Conservation (phyloP, 2,113 vertebrate genomes). For the Neogobius melanostomus region DNA sequence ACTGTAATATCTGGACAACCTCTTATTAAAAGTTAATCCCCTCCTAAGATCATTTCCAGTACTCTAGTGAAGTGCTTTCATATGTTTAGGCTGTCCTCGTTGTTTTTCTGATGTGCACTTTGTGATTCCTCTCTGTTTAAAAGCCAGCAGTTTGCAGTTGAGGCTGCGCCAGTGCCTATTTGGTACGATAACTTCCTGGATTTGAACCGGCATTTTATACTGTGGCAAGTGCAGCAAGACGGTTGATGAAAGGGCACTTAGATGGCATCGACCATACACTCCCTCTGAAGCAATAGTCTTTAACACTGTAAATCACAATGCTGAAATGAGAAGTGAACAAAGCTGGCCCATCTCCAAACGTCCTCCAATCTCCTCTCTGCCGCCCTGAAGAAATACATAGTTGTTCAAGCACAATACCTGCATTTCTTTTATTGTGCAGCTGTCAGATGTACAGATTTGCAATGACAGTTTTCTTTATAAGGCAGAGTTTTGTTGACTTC, state of each 20-base stretch:
- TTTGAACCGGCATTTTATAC: neutral
- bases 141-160: conserved; percentile 2
- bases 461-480: neutral
- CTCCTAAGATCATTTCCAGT: too few relatives aligned
- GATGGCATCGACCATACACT: conserved; percentile 5
- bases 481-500: neutral
- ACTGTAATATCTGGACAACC: too few relatives aligned
- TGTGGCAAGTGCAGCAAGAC: neutral
- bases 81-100: neutral
- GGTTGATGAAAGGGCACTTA: conserved; percentile 6
- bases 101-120: neutral
- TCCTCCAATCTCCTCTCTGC: neutral
- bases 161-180: conserved; percentile 10
- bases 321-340: conserved; percentile 4
- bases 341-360: neutral
- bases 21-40: too few relatives aligned
- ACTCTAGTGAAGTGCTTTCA: neutral
- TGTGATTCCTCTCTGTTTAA: neutral
- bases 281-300: conserved; percentile 4
- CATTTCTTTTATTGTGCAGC: neutral
- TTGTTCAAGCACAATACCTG: neutral
- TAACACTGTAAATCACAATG: conserved; percentile 6
- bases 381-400: neutral
- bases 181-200: neutral
- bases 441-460: neutral